phyloP scores from a whole-genome alignment of 1,140 invertebrate species.

The Pentalonia nigronervosa region DNA sequence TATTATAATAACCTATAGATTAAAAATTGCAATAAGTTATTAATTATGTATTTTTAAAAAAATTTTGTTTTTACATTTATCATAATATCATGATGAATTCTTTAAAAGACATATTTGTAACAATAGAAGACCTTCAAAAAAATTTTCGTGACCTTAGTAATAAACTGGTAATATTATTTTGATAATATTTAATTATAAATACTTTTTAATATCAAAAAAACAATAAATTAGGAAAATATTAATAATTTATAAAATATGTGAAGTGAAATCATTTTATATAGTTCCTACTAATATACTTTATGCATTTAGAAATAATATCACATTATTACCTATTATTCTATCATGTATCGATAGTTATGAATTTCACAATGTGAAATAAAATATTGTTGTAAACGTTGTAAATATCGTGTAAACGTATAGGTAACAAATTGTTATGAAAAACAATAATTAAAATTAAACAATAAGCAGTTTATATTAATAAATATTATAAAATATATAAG shows the following conservation, averaged over 20 bases:
- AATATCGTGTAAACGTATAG: no score
- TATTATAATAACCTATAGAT: not conserved
- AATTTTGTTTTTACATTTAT: not conserved
- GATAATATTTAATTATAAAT: not conserved
- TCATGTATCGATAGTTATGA: not conserved
- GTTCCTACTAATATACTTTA: not conserved
- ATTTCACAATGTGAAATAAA: not conserved
- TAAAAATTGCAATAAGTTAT: not conserved
- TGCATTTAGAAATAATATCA: not conserved
- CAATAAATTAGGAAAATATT: not conserved
- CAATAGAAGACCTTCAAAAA: constrained; percentile 31
- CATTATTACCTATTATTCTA: not conserved
- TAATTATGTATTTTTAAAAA: not conserved
- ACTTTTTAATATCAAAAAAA: not conserved
- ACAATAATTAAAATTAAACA: not conserved
- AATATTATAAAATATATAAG: not conserved
- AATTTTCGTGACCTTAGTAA: not conserved
- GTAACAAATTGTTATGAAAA: not conserved
- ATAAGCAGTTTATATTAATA: not conserved
- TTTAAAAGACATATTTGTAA: not conserved
- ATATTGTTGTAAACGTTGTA: no score
- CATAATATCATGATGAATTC: not conserved
- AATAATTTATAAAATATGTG: not conserved
- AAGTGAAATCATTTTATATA: not conserved
- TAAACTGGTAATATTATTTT: not conserved